Evolutionary conservation across 2,113 vertebrate species (phyloP), one percentile per base, ranked within the genome.

Genomic region (Salvelinus sp.): DNA sequence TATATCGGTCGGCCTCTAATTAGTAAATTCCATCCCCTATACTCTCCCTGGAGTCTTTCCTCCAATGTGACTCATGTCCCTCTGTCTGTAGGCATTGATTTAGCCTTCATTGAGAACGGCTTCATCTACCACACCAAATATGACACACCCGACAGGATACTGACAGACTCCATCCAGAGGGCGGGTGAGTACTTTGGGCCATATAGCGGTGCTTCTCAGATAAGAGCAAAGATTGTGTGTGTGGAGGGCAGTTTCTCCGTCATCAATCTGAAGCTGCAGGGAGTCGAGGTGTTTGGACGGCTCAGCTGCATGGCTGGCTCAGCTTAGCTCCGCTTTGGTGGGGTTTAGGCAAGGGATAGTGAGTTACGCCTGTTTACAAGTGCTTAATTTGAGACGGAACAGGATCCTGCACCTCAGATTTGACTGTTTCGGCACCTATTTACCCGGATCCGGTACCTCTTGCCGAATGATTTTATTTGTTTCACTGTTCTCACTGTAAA

Each of bases 81-180:
- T 77, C 57, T 81, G 69, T 82, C 85, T 66, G 3, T 89, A 99
- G 98, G 98, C 71, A 99, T 99, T 78, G 98, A 99, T 87, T 88
- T 99, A 90, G 97, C 97, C 80, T 99, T 99, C 86, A 98, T 99
- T 85, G 97, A 99, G 88, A 99, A 98, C 10, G 98, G 98, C 72
- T 99, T 96, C 86, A 96, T 99, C 91, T 99, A 99, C 85, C 98
- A 99, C 66, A 99, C 98, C 67, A 90, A 98, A 82, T 99, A 98
- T 20, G 98, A 99, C 89, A 98, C 97, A 0, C 91, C 97, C 2
- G 95, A 99, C 88, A 93, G 97, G 89, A 99, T 99, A 86, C 91
- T 92, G 76, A 96, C 94, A 6, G 96, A 96, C 87, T 97, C 97
- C 6, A 98, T 99, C 85, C 97, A 99, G 89, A 95, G 98, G 95